Evolutionary conservation across 2,888 invertebrate genomes (phyloP).

Genomic region (Tortrix viridana): DNA sequence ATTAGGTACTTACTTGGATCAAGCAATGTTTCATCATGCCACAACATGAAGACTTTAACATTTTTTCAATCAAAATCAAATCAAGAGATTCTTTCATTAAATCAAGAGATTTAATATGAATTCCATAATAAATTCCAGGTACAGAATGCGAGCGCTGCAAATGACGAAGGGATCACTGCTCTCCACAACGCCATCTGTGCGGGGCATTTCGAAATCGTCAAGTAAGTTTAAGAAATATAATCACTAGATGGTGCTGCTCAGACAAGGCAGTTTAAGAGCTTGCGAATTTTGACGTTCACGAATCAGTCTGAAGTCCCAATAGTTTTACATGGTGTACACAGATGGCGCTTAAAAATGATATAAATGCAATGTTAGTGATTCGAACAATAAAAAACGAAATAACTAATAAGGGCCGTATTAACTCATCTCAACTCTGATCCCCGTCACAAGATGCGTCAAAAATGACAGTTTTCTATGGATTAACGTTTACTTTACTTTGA

Average conservation of each 20-base stretch:
- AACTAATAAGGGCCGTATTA: background rate
- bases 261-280: background rate
- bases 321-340: background rate
- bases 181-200: conserved; percentile 99
- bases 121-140: conserved; percentile 78
- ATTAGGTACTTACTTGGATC: background rate
- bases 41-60: too few relatives aligned
- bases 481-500: too few relatives aligned
- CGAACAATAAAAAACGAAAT: background rate
- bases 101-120: conserved; percentile 18
- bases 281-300: background rate
- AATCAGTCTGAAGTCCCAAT: background rate
- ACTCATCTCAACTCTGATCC: too few relatives aligned
- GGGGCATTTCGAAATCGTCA: conserved; percentile 98
- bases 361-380: background rate
- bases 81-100: too few relatives aligned
- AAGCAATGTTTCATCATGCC: background rate
- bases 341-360: conserved; percentile 9
- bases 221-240: conserved; percentile 75
- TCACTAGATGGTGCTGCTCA: conserved; percentile 19
- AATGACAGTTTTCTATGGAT: too few relatives aligned
- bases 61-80: too few relatives aligned
- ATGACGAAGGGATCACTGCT: conserved; percentile 99
- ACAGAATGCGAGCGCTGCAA: conserved; percentile 97
- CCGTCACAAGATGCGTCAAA: too few relatives aligned